Percentiles rank a stretch among this genome's conserved stretches.
Evolutionary conservation across 2,888 invertebrate genomes (phyloP).

Genomic region (Papilio elwesi): DNA sequence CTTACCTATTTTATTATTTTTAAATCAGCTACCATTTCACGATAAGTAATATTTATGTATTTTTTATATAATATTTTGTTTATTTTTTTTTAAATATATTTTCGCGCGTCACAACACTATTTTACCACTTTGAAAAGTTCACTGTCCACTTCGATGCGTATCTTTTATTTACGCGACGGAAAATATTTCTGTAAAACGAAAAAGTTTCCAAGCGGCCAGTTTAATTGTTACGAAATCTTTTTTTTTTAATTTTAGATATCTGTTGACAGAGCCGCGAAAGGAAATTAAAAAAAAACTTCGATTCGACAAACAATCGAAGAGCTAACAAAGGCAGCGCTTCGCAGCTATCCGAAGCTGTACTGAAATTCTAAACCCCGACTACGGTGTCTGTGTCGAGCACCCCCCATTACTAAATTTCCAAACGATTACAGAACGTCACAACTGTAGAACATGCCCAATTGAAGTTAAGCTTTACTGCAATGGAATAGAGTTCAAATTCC

Average conservation of each 20-base stretch:
- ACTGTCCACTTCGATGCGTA: conserved; percentile 46
- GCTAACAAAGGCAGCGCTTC: conserved; percentile 81
- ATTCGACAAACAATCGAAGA: conserved; percentile 77
- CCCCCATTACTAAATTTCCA: conserved; percentile 83
- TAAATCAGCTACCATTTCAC: conserved; percentile 53
- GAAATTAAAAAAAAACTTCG: conserved; percentile 65
- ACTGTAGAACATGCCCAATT: conserved; percentile 32
- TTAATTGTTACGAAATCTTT: conserved; percentile 49
- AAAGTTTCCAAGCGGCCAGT: conserved; percentile 30
- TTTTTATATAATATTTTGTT: not conserved
- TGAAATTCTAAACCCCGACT: conserved; percentile 84
- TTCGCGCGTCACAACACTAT: conserved; percentile 45
- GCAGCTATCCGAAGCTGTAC: conserved; percentile 83
- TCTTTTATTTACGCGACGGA: conserved; percentile 37
- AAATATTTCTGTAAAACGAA: conserved; percentile 1
- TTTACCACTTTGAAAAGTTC: conserved; percentile 43
- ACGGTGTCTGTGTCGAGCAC: conserved; percentile 82
- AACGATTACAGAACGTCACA: conserved; percentile 54
- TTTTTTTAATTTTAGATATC: conserved; percentile 47
- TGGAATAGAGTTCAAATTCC: conserved; percentile 49
- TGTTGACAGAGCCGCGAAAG: conserved; percentile 49
- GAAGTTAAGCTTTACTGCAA: conserved; percentile 33
- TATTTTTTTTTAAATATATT: conserved; percentile 14
- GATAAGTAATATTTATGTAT: conserved; percentile 47
- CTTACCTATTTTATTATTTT: conserved; percentile 70